Conservation (phyloP, 2,113 vertebrate genomes). For the Hippocampus comes region DNA sequence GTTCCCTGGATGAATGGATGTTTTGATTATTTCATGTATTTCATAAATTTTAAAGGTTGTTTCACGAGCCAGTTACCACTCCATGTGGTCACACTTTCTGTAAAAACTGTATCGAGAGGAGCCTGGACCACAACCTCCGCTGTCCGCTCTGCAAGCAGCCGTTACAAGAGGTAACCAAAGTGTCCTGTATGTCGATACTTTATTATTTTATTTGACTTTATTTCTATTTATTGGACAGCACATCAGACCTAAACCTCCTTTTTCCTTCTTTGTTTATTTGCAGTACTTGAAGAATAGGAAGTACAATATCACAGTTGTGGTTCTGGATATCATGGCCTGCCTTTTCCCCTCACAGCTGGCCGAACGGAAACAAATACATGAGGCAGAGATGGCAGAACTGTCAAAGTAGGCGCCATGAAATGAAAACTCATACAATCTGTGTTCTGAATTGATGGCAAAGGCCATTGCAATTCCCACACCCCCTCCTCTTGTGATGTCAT, state of each 20-base stretch:
- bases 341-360: slow-evolving; percentile 77
- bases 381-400: slow-evolving; percentile 82
- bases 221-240: neutral
- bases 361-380: slow-evolving; percentile 80
- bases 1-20: no score
- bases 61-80: slow-evolving; percentile 84
- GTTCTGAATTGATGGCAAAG: neutral
- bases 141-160: slow-evolving; percentile 92
- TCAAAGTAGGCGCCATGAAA: slow-evolving; percentile 76
- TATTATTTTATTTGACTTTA: neutral
- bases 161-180: slow-evolving; percentile 78
- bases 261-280: slow-evolving; percentile 26
- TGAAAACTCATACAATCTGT: neutral
- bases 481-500: neutral
- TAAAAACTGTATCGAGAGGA: slow-evolving; percentile 85
- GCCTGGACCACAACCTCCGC: slow-evolving; percentile 84
- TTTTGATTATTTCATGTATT: neutral
- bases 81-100: slow-evolving; percentile 92
- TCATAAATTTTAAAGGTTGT: slow-evolving; percentile 69
- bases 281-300: slow-evolving; percentile 84
- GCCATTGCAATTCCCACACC: neutral
- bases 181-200: neutral
- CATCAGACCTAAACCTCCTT: no score
- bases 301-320: slow-evolving; percentile 76
- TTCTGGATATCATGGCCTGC: slow-evolving; percentile 77